A percentile compares a stretch with the other conserved stretches of the same genome.
Evolutionary conservation across 2,113 vertebrate species (phyloP).

Genomic region (Myocastor coypus): DNA sequence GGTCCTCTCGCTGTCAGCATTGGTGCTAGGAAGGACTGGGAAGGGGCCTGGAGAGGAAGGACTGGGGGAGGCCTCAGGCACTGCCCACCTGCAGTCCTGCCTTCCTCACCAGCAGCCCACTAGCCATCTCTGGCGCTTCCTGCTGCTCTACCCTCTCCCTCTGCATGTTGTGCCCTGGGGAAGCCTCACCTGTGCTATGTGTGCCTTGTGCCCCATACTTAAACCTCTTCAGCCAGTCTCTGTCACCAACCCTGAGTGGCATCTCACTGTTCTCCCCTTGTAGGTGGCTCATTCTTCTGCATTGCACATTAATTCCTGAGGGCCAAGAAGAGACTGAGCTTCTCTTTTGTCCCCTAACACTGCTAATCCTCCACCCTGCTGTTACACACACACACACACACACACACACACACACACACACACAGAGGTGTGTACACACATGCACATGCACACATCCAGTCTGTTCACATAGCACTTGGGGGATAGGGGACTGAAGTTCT

Average conservation of each 20-base stretch:
- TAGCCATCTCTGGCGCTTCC: rapidly evolving
- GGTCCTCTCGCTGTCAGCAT: not conserved
- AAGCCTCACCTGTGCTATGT: too few species aligned
- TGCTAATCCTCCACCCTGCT: not conserved
- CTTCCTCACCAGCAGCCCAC: rapidly evolving
- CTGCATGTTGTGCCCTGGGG: not conserved
- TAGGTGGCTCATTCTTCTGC: not conserved
- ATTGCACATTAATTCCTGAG: not conserved
- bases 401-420: not conserved
- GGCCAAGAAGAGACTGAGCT: not conserved
- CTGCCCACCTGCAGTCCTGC: not conserved
- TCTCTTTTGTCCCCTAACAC: not conserved
- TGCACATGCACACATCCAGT: not conserved
- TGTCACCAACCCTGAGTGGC: not conserved
- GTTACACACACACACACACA: not conserved
- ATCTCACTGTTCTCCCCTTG: not conserved
- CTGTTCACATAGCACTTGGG: not conserved
- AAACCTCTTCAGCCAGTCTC: not conserved
- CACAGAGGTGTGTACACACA: not conserved
- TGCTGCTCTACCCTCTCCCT: not conserved
- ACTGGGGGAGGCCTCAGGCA: not conserved
- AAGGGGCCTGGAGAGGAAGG: not conserved
- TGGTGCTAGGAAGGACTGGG: not conserved
- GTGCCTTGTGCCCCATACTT: not conserved
- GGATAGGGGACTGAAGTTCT: not conserved